Base-by-base conservation (phyloP, 2,888 invertebrate genomes). In the Oegoconia quadripuncta region DNA sequence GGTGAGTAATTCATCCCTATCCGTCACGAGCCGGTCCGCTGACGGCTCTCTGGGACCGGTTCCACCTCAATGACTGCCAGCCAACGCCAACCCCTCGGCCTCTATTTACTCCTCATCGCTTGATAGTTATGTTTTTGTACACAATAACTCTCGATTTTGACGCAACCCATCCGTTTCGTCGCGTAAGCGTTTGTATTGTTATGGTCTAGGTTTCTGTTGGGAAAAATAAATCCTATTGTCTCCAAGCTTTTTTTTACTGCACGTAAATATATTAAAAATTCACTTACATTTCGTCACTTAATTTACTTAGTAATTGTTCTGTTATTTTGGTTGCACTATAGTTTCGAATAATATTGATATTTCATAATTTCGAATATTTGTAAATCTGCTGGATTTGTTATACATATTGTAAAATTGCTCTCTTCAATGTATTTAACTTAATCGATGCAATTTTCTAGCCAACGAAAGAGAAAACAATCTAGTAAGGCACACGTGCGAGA, bases 41-140 rank as follows among this genome's bases (percentile, higher is more conserved):
- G 69, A 70, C 70, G 68, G 58, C 61, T 52, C 55, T 48, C 27
- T 56, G 48, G 52, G 74, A 84, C 86, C 84, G 86, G 86, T 86
- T 86, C 70, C 68, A 74, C 77, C 74, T 84, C 83, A 86, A 79
- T 86, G 84, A 77, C 79, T 81, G 67, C 72, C 67, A 75, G 67
- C 71, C n/a, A 77, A 78, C 81, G 67, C 72, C 67, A 75, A 70
- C 80, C 78, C 78, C 68, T 61, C 71, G 55, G 55, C 62, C 64
- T 64, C 64, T 62, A 62, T 68, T 68, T 69, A 68, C 71, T 68
- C 57, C 68, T 60, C 61, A 57, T 52, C 63, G 50, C 52, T 58
- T 64, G 64, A 64, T 68, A 67, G 59, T 53, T 54, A 20, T 36
- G 30, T 63, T 68, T 74, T 64, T 69, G 50, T 60, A 50, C 55